Evolutionary conservation across 2,113 vertebrate species (phyloP).

Genomic region (Neotragus moschatus): DNA sequence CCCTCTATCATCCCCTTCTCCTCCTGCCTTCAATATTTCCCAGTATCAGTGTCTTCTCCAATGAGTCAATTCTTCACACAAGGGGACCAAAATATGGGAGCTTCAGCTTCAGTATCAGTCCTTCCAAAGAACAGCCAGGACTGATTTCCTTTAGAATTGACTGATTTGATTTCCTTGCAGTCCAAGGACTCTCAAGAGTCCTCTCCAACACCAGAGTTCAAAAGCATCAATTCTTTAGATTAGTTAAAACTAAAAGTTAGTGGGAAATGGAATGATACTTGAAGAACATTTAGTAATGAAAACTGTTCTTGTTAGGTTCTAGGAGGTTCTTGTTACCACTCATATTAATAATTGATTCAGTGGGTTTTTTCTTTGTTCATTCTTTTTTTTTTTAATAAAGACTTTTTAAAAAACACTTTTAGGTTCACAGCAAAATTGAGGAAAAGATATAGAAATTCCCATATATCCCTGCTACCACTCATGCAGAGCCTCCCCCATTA

Average conservation of each 20-base stretch:
- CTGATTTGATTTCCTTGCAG: not conserved
- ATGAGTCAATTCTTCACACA: not conserved
- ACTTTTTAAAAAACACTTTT: not conserved
- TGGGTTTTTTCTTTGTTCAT: not conserved
- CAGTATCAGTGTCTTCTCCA: not conserved
- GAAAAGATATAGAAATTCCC: not conserved
- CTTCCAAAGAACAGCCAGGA: not conserved
- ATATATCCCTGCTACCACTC: not conserved
- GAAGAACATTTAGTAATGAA: not conserved
- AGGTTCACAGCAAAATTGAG: not conserved
- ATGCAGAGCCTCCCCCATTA: not conserved
- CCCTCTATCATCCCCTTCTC: not conserved
- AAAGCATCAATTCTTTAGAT: not conserved
- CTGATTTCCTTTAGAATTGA: not conserved
- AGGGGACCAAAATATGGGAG: not conserved
- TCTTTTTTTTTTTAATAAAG: not conserved
- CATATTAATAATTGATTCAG: not conserved
- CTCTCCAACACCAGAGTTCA: not conserved
- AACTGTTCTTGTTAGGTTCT: too few species aligned
- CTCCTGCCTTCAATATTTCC: not conserved
- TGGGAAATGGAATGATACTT: not conserved
- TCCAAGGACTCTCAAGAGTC: not conserved
- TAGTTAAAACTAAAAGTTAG: not conserved
- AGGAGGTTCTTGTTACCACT: not conserved
- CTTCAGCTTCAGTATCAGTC: not conserved